These are phyloP conservation scores for Callipepla squamata DNA, from an alignment of 2,113 vertebrate genomes.

Conservation along the genomic window DNA sequence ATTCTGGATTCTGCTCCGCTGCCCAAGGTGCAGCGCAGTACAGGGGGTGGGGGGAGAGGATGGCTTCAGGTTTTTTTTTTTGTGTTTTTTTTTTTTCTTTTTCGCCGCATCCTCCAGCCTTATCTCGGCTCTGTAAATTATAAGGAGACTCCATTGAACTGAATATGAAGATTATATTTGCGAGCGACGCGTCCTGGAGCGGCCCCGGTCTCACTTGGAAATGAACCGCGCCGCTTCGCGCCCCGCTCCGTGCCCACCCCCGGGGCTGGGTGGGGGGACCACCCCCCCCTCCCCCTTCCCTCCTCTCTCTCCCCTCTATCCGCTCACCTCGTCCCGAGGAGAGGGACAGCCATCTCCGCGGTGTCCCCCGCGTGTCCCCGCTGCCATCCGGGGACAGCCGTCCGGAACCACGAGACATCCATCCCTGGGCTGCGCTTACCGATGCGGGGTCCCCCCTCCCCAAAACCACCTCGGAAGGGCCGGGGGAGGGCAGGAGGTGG, in stretches of 20 bases:
- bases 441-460: fast-evolving
- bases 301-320: background rate
- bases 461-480: background rate
- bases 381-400: background rate
- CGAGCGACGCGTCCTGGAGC: conserved; percentile 84
- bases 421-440: background rate
- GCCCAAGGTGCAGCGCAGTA: conserved; percentile 96
- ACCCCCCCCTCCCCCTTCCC: background rate
- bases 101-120: conserved; percentile 91
- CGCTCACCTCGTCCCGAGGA: too few species aligned
- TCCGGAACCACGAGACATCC: background rate
- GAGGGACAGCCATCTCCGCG: background rate
- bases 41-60: conserved; percentile 63
- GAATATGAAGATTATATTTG: conserved; percentile 89
- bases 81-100: conserved; percentile 76
- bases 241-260: background rate
- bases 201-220: conserved; percentile 87
- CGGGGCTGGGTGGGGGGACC: background rate
- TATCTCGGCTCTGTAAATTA: conserved; percentile 95
- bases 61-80: conserved; percentile 83
- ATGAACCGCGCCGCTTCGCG: conserved; percentile 75
- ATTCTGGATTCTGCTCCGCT: conserved; percentile 95
- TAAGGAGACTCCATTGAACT: conserved; percentile 93
- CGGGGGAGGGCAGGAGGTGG: background rate
- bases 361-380: background rate